Conservation (phyloP, 1,140 invertebrate genomes). For the Cyphomyrmex costatus region DNA sequence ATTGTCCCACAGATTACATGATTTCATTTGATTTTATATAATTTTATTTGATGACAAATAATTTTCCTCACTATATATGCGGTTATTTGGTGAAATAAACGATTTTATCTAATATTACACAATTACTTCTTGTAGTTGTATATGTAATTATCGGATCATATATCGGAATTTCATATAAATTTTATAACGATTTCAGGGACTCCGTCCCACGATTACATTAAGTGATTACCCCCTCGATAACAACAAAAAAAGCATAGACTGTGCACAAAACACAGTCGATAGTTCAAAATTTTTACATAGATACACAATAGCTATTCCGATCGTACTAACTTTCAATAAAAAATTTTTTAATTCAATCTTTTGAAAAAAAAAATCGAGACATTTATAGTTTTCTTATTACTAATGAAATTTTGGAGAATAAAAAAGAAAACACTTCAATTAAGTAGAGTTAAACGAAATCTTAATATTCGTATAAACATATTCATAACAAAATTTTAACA, state of each 20-base stretch:
- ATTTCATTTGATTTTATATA: no score
- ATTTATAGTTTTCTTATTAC: not conserved
- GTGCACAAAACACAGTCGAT: not conserved
- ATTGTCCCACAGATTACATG: no score
- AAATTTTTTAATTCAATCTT: not conserved
- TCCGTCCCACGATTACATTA: no score
- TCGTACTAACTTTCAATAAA: not conserved
- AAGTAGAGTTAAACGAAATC: not conserved
- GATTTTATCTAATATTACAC: no score
- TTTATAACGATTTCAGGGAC: no score
- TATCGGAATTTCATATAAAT: no score
- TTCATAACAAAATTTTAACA: not conserved
- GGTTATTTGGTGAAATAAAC: no score
- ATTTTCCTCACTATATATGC: no score
- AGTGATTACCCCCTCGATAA: not conserved
- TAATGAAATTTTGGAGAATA: not conserved
- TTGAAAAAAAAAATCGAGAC: not conserved
- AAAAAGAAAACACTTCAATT: not conserved
- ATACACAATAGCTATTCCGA: not conserved
- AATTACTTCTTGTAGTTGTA: no score
- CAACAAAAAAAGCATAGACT: not conserved
- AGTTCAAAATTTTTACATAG: not conserved
- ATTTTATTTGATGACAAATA: no score
- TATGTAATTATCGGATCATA: no score
- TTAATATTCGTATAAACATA: not conserved